A percentile compares a stretch with the other conserved stretches of the same genome.
Conservation (phyloP, 2,797 vertebrate genomes). For the Meda fulgida region DNA sequence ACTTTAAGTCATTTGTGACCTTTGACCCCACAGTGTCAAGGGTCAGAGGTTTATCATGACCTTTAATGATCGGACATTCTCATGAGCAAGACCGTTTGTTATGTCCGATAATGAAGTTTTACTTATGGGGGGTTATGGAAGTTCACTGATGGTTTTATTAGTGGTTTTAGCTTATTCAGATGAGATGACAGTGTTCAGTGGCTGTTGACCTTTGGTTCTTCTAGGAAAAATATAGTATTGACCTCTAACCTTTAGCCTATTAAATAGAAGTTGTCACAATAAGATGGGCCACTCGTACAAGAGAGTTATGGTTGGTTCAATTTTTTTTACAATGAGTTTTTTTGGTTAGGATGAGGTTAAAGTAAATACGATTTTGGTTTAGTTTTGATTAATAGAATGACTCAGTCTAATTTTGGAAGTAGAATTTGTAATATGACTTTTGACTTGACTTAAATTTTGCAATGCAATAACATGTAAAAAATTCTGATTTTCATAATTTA, state of each 20-base stretch:
- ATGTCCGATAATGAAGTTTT: constrained; percentile 56
- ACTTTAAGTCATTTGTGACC: constrained; percentile 73
- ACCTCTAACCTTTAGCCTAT: constrained; percentile 38
- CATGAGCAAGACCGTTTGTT: constrained; percentile 68
- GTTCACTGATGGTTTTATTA: constrained; percentile 45
- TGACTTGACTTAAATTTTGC: neutral
- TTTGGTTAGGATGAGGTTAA: neutral
- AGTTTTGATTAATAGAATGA: neutral
- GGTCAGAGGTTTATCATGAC: constrained; percentile 68
- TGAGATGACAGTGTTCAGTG: constrained; percentile 32
- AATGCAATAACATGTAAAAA: neutral
- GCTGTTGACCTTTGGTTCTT: constrained; percentile 32
- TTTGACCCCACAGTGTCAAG: constrained; percentile 68
- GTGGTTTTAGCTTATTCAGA: constrained; percentile 38
- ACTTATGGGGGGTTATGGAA: constrained; percentile 50
- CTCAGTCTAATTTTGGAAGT: neutral
- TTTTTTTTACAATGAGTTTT: neutral
- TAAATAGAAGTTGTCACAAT: constrained; percentile 32
- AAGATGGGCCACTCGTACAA: constrained; percentile 19
- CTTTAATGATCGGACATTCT: constrained; percentile 70
- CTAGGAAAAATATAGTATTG: constrained; percentile 40
- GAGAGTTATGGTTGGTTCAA: constrained; percentile 29
- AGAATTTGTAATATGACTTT: neutral
- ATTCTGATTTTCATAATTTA: neutral
- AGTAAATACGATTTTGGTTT: neutral